Conservation (phyloP, 1,140 invertebrate species). For the Drosophila carrolli region DNA sequence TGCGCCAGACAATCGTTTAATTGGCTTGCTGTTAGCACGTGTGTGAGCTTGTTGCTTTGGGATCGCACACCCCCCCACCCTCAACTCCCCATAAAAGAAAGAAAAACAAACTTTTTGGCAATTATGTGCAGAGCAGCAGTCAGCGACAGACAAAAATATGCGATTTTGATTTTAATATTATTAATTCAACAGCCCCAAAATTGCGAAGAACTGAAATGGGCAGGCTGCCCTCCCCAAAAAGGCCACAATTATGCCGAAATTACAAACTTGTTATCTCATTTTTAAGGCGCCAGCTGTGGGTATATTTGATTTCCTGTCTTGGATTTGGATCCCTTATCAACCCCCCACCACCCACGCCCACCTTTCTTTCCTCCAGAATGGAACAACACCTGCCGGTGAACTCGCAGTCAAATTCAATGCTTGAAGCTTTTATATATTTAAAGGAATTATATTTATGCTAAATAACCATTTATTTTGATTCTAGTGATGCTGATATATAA, state of each 20-base stretch:
- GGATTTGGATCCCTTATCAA: conserved; percentile 3
- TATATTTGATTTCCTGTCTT: conserved; percentile 75
- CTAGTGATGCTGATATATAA: no score
- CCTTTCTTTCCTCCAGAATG: not conserved
- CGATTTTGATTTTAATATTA: conserved; percentile 75
- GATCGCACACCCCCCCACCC: no score
- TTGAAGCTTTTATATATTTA: no score
- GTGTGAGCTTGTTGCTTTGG: conserved; percentile 5
- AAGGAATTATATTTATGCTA: no score
- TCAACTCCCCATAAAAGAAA: not conserved
- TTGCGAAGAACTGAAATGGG: not conserved
- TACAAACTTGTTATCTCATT: conserved; percentile 82
- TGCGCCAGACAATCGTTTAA: conserved; percentile 33
- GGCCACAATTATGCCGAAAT: conserved; percentile 71
- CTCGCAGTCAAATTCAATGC: not conserved
- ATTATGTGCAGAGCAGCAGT: conserved; percentile 27
- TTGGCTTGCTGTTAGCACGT: conserved; percentile 55
- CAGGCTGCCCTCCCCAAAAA: not conserved
- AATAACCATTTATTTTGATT: no score
- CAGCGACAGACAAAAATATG: conserved; percentile 53
- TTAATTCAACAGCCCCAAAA: conserved; percentile 35
- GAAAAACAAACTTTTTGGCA: conserved; percentile 38
- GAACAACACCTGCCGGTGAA: conserved; percentile 5
- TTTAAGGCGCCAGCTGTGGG: conserved; percentile 73
- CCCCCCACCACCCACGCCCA: not conserved